A percentile compares a stretch with the other conserved stretches of the same genome.
phyloP scores from a whole-genome alignment of 1,140 invertebrate genomes.

The Diorhabda sublineata region DNA sequence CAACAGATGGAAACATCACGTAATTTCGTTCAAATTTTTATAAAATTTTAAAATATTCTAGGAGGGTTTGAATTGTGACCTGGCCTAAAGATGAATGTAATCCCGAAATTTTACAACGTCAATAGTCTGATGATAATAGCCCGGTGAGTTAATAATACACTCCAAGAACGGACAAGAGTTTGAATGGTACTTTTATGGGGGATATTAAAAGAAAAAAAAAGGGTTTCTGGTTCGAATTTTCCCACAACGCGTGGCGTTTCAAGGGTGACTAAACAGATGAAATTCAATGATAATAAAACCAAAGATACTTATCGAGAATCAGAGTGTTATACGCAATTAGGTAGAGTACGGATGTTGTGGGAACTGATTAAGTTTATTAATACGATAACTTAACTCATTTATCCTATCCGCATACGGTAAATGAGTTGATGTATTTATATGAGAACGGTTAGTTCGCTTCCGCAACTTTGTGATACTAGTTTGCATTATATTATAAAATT shows the following conservation, averaged over 20 bases:
- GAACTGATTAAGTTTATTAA: not conserved
- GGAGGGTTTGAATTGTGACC: too few relatives aligned
- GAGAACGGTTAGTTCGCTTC: too few relatives aligned
- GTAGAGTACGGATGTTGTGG: not conserved
- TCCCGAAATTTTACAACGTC: conserved; percentile 8
- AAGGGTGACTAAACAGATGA: conserved; percentile 6
- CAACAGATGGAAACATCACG: too few relatives aligned
- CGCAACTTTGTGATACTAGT: too few relatives aligned
- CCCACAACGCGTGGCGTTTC: conserved; percentile 11
- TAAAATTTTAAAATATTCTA: too few relatives aligned
- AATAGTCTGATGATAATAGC: conserved; percentile 4
- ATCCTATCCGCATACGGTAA: too few relatives aligned
- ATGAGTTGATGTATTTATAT: too few relatives aligned
- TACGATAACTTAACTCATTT: too few relatives aligned
- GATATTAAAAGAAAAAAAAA: conserved; percentile 4
- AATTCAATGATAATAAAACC: not conserved
- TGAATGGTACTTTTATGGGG: not conserved
- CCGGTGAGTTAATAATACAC: not conserved
- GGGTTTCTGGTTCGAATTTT: conserved; percentile 8
- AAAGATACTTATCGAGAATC: conserved; percentile 6
- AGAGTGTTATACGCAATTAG: not conserved
- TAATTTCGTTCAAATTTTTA: too few relatives aligned
- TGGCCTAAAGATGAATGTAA: not conserved
- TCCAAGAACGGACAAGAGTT: not conserved
- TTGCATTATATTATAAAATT: too few relatives aligned